Percentiles rank a stretch among this genome's conserved stretches.
phyloP scores from a whole-genome alignment of 2,113 vertebrate genomes.

The Cyphomyrus plagiostoma region DNA sequence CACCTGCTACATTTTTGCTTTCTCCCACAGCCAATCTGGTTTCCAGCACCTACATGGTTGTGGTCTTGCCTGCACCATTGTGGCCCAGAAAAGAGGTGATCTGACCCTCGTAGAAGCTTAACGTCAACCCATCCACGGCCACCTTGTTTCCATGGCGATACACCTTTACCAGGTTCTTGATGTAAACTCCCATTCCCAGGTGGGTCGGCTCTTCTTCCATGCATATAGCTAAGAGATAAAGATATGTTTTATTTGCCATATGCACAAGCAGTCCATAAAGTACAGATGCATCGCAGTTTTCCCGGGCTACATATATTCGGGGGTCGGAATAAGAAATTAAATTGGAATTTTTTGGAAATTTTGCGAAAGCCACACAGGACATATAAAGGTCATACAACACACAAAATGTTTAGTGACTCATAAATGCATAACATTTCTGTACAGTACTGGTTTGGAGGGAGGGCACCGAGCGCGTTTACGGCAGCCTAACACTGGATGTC shows the following conservation, averaged over 20 bases:
- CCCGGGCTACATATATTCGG: background rate
- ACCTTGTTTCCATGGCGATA: constrained; percentile 88
- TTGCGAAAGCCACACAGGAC: background rate
- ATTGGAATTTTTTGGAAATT: background rate
- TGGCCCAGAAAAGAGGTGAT: constrained; percentile 97
- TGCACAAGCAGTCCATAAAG: background rate
- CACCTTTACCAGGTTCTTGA: constrained; percentile 90
- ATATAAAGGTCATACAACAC: background rate
- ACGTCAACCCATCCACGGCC: constrained; percentile 84
- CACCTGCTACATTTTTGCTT: background rate
- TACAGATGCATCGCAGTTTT: background rate
- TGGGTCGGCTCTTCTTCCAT: constrained; percentile 88
- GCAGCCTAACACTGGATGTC: background rate
- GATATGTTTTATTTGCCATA: background rate
- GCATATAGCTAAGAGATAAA: constrained; percentile 65
- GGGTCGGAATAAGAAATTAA: background rate
- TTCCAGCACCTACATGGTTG: constrained; percentile 81
- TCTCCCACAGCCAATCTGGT: background rate
- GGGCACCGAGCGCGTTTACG: background rate
- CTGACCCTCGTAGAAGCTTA: constrained; percentile 95
- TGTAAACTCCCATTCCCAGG: constrained; percentile 82
- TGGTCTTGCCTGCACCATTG: constrained; percentile 96
- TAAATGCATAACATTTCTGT: background rate
- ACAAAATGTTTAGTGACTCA: background rate
- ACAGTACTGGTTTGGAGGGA: background rate